Evolutionary conservation across 2,113 vertebrate genomes (phyloP).

Genomic region (Nothoprocta perdicaria): DNA sequence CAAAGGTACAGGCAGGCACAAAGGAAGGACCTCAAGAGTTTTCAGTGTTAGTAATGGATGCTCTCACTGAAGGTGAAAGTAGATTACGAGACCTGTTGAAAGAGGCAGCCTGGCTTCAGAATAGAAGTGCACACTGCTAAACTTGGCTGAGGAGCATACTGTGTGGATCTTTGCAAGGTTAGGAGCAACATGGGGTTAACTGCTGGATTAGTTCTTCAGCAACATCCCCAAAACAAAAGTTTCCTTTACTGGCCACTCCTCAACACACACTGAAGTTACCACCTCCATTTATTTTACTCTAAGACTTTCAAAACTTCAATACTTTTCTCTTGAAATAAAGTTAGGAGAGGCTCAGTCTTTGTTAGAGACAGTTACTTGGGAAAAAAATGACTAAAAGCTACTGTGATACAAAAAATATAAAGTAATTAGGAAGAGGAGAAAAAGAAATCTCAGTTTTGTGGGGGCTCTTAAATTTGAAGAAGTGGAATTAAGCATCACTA

Average conservation of each 20-base stretch:
- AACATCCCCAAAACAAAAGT: background rate
- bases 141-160: background rate
- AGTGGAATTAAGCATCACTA: background rate
- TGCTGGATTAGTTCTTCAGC: background rate
- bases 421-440: background rate
- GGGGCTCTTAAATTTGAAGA: background rate
- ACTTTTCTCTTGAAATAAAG: background rate
- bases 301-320: background rate
- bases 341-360: background rate
- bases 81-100: background rate
- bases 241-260: background rate
- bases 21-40: background rate
- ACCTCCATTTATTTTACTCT: background rate
- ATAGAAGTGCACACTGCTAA: background rate
- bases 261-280: background rate
- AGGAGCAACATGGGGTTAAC: fast-evolving
- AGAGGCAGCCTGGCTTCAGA: background rate
- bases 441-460: background rate
- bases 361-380: background rate
- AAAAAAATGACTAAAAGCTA: constrained; percentile 5
- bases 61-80: background rate
- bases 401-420: background rate
- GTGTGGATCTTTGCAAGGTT: fast-evolving
- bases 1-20: background rate
- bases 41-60: background rate